phyloP scores from a whole-genome alignment of 2,888 invertebrate species.

The Dasypogon diadema region DNA sequence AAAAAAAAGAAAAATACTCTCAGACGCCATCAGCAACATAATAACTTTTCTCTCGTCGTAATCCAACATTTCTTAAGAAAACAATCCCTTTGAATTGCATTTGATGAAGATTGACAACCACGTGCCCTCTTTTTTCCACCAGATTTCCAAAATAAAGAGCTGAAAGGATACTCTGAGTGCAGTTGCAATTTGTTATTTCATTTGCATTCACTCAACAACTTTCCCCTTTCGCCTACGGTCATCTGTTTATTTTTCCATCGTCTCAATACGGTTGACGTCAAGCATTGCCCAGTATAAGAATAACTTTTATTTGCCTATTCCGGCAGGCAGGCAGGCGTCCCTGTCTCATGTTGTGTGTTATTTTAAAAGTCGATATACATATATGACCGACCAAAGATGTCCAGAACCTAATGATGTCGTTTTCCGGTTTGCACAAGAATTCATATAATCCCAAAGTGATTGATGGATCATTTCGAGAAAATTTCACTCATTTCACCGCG shows the following conservation, averaged over 20 bases:
- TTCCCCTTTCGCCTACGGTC: constrained; percentile 26
- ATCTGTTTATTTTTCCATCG: constrained; percentile 16
- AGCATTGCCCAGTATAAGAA: constrained; percentile 16
- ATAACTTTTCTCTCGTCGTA: not conserved
- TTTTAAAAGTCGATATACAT: constrained; percentile 7
- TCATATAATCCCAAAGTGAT: constrained; percentile 29
- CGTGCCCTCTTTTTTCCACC: constrained; percentile 9
- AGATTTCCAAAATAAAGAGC: constrained; percentile 10
- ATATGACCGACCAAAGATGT: constrained; percentile 11
- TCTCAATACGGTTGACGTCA: constrained; percentile 6
- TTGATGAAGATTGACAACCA: constrained; percentile 33
- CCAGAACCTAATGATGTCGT: constrained; percentile 25
- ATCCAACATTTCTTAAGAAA: not conserved
- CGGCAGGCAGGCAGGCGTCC: not conserved
- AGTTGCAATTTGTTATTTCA: constrained; percentile 45
- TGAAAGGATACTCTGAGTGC: not conserved
- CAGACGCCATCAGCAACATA: constrained; percentile 7
- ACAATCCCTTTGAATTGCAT: not conserved
- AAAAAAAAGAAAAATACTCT: no score
- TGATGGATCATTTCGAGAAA: constrained; percentile 13
- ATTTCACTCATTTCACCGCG: constrained; percentile 24
- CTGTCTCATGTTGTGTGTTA: not conserved
- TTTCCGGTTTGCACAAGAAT: constrained; percentile 33
- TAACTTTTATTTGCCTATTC: not conserved
- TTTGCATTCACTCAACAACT: constrained; percentile 42